Evolutionary conservation across 2,113 vertebrate species (phyloP), one percentile per base, ranked within the genome.

Genomic region (Eulacestoma nigropectus): DNA sequence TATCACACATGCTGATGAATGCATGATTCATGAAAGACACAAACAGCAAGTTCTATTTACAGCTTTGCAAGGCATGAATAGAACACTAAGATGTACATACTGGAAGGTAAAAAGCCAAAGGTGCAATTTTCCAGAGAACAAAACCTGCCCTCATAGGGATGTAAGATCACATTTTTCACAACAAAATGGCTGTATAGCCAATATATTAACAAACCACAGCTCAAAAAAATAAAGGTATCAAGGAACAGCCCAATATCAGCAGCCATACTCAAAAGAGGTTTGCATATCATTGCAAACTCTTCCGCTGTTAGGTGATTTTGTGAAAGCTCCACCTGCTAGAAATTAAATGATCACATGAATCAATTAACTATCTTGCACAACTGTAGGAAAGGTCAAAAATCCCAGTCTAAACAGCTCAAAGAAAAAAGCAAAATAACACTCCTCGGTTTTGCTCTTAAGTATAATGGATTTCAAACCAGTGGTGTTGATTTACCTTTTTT

Each of bases 1-100:
- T 77, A 96, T 85, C 44, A 84, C 59, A 79, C 41, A 85, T 26
- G 32, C 47, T 42, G 56, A 90, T 84, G 74, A 91, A 96, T 95
- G 59, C 82, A 95, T 95, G 85, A 95, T 95, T 97, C 80, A 96
- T 91, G 94, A 96, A 75, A 80, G 6, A 82, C 29, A 94, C 79
- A 89, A 93, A 89, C 7, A 4, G 49, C 83, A 89, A 74, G 46
- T 72, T 95, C 93, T 95, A 94, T 94, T 93, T 96, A 94, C 91
- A 93, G 89, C 62, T 87, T 76, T 83, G 32, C 49, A 55, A 9
- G 21, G 29, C 76, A 27, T 17, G 62, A 90, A 92, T 73, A 95
- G 91, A 89, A 90, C 62, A 46, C 47, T 11, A 47, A 83, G 65
- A 81, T 68, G 69, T 15, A 70, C 10, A 75, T 4, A 41, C 18